Conservation (phyloP, 2,797 vertebrate genomes). For the Apogon talboti region DNA sequence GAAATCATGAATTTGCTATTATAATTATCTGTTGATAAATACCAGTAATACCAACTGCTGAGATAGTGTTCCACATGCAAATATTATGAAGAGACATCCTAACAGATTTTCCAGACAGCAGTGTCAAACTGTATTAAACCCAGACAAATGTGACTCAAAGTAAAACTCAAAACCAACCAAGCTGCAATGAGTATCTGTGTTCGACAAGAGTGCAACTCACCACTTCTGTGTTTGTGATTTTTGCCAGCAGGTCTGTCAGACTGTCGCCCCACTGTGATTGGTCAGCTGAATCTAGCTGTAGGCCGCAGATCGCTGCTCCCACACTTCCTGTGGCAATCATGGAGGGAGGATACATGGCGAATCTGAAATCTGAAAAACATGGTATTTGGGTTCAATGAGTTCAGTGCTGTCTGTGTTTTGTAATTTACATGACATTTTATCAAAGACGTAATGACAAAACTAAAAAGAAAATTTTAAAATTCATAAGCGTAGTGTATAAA, state of each 20-base stretch:
- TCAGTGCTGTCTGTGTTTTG: neutral
- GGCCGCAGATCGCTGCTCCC: constrained; percentile 94
- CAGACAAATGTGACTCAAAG: constrained; percentile 8
- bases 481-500: constrained; percentile 7
- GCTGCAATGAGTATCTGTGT: neutral
- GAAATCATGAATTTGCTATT: constrained; percentile 31
- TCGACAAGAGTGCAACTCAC: constrained; percentile 82
- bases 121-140: neutral
- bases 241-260: constrained; percentile 93
- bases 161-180: neutral
- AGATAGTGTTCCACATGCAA: constrained; percentile 18
- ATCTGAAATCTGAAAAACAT: constrained; percentile 90
- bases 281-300: constrained; percentile 90
- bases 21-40: constrained; percentile 4
- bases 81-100: constrained; percentile 37
- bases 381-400: constrained; percentile 12
- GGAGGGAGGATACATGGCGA: constrained; percentile 95
- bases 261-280: constrained; percentile 86
- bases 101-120: constrained; percentile 3
- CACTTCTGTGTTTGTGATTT: constrained; percentile 97
- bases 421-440: neutral
- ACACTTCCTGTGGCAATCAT: constrained; percentile 98
- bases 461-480: neutral
- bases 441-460: neutral
- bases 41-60: constrained; percentile 3